These are phyloP conservation scores for Agelas oroides DNA, from an alignment of 37 sponge, comb jelly and placozoan genomes.

Conservation along the genomic window DNA sequence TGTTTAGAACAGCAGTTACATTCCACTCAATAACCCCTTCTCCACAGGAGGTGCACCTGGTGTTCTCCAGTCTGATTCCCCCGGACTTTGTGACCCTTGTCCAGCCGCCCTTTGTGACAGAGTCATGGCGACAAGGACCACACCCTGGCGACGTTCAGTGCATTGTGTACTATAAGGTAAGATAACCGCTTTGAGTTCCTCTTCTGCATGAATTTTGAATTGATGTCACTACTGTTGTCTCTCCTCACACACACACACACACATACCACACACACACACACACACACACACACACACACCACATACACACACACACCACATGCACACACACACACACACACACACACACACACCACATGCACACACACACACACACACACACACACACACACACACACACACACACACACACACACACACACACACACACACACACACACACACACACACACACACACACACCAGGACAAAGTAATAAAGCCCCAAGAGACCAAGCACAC, in stretches of 20 bases:
- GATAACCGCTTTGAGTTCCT: background rate
- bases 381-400: background rate
- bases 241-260: background rate
- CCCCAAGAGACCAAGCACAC: constrained; percentile 52
- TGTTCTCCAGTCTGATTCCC: constrained; percentile 68
- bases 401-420: constrained; percentile 16
- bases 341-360: no score
- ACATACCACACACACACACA: background rate
- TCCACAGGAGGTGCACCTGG: constrained; percentile 57
- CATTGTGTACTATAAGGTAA: constrained; percentile 60
- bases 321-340: no score
- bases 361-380: no score
- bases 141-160: constrained; percentile 45
- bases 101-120: constrained; percentile 68
- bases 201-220: no score
- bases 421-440: background rate
- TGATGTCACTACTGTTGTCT: background rate
- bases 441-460: background rate
- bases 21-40: no score
- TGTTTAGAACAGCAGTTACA: no score
- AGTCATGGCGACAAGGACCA: constrained; percentile 55
- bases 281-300: no score
- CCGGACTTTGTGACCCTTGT: constrained; percentile 45
- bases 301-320: no score
- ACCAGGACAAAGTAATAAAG: constrained; percentile 55